These are phyloP conservation scores for Musca vetustissima DNA, from an alignment of 1,140 invertebrate genomes.

Conservation along the genomic window DNA sequence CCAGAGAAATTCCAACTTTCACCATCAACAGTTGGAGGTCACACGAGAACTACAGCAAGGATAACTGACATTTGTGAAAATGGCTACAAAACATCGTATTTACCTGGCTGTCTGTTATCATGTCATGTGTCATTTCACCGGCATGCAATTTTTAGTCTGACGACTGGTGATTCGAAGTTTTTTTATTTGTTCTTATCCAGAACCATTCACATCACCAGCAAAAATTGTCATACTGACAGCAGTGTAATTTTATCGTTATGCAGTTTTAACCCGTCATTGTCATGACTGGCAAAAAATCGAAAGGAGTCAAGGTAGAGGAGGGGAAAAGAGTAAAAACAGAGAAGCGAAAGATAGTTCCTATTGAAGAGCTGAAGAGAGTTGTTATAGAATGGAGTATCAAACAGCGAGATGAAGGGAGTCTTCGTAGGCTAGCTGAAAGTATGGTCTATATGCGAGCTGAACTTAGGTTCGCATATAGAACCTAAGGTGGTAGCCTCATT, in stretches of 20 bases:
- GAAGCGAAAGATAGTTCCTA: too few species aligned
- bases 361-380: too few species aligned
- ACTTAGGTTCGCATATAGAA: too few species aligned
- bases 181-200: neutral
- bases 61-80: too few species aligned
- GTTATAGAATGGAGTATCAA: too few species aligned
- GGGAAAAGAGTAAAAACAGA: too few species aligned
- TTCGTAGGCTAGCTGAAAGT: too few species aligned
- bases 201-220: neutral
- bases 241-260: neutral
- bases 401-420: too few species aligned
- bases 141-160: neutral
- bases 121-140: slow-evolving; percentile 13
- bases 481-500: too few species aligned
- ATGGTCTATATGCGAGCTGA: too few species aligned
- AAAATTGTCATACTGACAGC: too few species aligned
- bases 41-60: neutral
- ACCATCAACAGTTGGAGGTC: neutral
- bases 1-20: neutral
- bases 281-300: neutral
- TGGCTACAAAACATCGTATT: neutral
- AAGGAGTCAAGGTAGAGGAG: too few species aligned
- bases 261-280: slow-evolving; percentile 11
- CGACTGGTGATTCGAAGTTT: neutral
- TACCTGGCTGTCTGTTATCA: slow-evolving; percentile 9